A percentile compares a stretch with the other conserved stretches of the same genome.
phyloP scores from a whole-genome alignment of 1,140 invertebrate genomes.

The Zaprionus tsacasi region DNA sequence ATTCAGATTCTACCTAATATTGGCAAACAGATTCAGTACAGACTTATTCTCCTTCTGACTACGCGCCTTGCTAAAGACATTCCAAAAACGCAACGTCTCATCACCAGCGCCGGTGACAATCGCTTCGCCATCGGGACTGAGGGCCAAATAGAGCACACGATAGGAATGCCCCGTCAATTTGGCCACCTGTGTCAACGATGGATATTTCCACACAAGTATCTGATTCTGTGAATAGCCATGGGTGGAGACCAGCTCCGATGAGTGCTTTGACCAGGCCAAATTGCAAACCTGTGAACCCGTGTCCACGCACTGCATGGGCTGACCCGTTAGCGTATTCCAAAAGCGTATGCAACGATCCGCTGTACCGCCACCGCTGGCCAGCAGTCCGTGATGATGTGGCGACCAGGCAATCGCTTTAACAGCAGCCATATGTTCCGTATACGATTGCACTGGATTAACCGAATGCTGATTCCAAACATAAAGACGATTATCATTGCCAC shows the following conservation, averaged over 20 bases:
- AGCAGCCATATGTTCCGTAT: conserved; percentile 98
- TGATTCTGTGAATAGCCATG: conserved; percentile 99
- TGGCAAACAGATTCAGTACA: conserved; percentile 97
- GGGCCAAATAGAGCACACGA: conserved; percentile 97
- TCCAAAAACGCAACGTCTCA: conserved; percentile 99
- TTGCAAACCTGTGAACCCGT: conserved; percentile 99
- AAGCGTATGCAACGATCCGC: conserved; percentile 99
- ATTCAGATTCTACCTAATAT: conserved; percentile 79
- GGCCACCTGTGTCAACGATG: conserved; percentile 96
- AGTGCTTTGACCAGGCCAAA: conserved; percentile 99
- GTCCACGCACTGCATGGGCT: conserved; percentile 99
- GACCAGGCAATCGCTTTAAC: conserved; percentile 99
- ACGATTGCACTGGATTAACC: conserved; percentile 95
- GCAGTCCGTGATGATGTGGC: conserved; percentile 98
- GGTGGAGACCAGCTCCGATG: conserved; percentile 98
- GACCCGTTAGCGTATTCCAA: conserved; percentile 99
- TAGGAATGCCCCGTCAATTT: conserved; percentile 99
- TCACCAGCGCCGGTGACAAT: conserved; percentile 99
- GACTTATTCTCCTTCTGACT: conserved; percentile 98
- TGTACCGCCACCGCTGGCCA: conserved; percentile 99
- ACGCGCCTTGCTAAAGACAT: conserved; percentile 98
- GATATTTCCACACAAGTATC: conserved; percentile 99
- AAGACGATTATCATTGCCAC: conserved; percentile 99
- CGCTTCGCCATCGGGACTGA: conserved; percentile 99
- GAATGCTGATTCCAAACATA: conserved; percentile 99